A percentile compares a stretch with the other conserved stretches of the same genome.
phyloP scores from a whole-genome alignment of 2,888 invertebrate species.

The Cheilosia vulpina region DNA sequence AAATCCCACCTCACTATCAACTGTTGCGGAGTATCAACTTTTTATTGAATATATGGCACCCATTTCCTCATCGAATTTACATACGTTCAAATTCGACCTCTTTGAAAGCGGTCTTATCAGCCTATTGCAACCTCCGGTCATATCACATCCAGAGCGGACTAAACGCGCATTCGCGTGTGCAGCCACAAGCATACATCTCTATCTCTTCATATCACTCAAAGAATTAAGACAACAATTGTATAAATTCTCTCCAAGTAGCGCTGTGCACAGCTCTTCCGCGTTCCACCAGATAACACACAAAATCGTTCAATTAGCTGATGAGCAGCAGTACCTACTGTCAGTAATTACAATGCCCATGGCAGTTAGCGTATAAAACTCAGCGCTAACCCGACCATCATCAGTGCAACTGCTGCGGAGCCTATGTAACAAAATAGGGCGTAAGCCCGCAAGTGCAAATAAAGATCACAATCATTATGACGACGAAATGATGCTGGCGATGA shows the following conservation, averaged over 20 bases:
- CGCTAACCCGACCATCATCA: conserved; percentile 4
- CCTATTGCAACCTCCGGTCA: background rate
- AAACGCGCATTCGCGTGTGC: background rate
- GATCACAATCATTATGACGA: conserved; percentile 43
- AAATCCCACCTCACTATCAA: no score
- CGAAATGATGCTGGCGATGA: conserved; percentile 16
- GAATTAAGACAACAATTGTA: background rate
- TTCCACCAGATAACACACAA: conserved; percentile 56
- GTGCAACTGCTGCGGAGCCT: background rate
- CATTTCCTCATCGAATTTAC: no score
- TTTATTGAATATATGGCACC: no score
- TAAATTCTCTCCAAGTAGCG: background rate
- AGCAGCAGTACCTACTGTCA: conserved; percentile 32
- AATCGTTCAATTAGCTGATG: conserved; percentile 68
- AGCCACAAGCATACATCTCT: background rate
- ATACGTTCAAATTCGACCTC: no score
- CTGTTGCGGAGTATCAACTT: no score
- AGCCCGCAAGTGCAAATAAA: conserved; percentile 22
- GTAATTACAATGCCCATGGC: conserved; percentile 61
- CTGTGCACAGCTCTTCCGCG: background rate
- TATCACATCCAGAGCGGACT: background rate
- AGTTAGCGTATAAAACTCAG: conserved; percentile 47
- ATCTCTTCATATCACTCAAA: background rate
- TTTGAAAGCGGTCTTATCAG: no score
- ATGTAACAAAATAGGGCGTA: background rate